phyloP scores from a whole-genome alignment of 2,888 invertebrate genomes.

The Stenodema calcarata region DNA sequence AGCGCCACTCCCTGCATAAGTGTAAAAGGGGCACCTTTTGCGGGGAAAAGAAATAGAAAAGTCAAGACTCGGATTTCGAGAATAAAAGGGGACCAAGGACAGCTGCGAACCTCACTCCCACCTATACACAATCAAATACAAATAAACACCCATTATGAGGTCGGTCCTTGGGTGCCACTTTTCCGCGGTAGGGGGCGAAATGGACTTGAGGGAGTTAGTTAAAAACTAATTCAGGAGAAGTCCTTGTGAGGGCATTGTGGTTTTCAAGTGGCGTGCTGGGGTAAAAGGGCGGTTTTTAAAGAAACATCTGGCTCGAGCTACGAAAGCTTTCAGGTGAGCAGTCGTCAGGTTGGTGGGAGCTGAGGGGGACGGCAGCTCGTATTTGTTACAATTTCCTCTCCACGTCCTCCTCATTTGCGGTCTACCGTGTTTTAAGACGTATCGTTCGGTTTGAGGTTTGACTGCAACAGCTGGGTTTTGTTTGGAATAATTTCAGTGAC shows the following conservation, averaged over 20 bases:
- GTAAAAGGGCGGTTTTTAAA: neutral
- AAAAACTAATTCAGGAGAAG: constrained; percentile 30
- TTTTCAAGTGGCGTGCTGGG: constrained; percentile 33
- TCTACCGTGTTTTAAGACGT: too few relatives aligned
- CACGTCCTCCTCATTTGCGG: neutral
- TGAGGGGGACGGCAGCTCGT: neutral
- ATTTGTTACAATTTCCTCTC: constrained; percentile 30
- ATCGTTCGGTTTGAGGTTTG: too few relatives aligned
- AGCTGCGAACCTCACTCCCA: constrained; percentile 40
- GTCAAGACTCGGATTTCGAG: neutral
- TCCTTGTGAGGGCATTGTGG: constrained; percentile 11
- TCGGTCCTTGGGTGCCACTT: neutral
- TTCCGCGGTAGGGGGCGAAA: neutral
- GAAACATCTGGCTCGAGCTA: constrained; percentile 11
- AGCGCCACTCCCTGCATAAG: constrained; percentile 10
- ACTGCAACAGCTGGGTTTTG: too few relatives aligned
- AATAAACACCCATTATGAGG: constrained; percentile 40
- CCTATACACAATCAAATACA: constrained; percentile 30
- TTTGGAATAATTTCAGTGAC: too few relatives aligned
- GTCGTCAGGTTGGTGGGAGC: neutral
- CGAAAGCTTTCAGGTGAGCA: neutral
- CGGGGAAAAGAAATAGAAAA: constrained; percentile 7
- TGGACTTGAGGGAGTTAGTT: constrained; percentile 34
- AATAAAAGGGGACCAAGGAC: neutral
- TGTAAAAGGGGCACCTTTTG: neutral